Evolutionary conservation across 2,888 invertebrate species (phyloP), one percentile per base, ranked within the genome.

Genomic region (Amphipyra tragopoginis): DNA sequence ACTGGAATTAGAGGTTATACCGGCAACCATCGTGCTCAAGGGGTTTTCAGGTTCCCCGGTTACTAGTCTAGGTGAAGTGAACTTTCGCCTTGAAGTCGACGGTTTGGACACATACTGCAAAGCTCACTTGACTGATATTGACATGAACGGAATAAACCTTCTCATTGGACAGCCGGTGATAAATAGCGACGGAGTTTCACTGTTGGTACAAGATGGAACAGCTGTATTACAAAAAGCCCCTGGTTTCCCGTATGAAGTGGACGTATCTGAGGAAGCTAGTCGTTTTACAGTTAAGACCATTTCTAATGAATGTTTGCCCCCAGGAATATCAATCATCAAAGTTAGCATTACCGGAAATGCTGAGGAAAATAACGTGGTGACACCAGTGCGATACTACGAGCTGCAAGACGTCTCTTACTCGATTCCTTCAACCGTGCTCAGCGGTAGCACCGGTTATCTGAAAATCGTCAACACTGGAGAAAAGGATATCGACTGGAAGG

Each of bases 11-110:
- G 29, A 47, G 4, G 29, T 47, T 7, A 39, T 3, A 45, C 54
- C 54, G 1, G 34, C 47, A 5, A 55, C 10, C 33, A 34, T 11
- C 1, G 34, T 42, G 1, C 15, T 55, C 4, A 55, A 42, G 42
- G 55, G 40, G 0, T 55, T 48, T 34, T 55, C 55, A 1, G 55
- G 55, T 2, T 34, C n/a, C 4, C 11, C 42, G 10, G 2, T 42
- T 8, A 47, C 48, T 3, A 55, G 48, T 14, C 15, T 2, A 0
- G 42, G 48, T 0, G 55, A 48, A 47, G 55, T 55, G 4, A 11
- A 38, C 0, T 47, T 54, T 29, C 3, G 13, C 5, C 11, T 54
- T 5, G 47, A 47, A 39, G 39, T 54, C 14, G 54, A 54, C 11
- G 38, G 38, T 10, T 10, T 54, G 7, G 9, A 9, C 0, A 10